Conservation (phyloP, 2,797 vertebrate genomes). For the Hirundo rustica region DNA sequence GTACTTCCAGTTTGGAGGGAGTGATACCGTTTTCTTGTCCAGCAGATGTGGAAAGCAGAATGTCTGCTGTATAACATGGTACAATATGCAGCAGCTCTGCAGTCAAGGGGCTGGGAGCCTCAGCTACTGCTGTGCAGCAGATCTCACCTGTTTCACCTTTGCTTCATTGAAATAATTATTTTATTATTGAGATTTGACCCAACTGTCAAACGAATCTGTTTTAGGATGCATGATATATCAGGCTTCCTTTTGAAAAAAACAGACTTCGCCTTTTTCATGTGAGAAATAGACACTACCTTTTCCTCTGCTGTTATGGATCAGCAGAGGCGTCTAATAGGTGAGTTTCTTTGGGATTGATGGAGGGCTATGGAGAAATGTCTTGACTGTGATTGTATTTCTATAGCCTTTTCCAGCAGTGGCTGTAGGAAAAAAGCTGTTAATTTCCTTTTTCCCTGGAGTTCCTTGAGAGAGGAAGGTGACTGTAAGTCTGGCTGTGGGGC, state of each 20-base stretch:
- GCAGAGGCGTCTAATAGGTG: neutral
- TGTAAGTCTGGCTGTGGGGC: neutral
- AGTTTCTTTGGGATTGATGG: neutral
- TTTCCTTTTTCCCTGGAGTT: neutral
- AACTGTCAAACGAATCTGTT: neutral
- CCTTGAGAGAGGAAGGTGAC: neutral
- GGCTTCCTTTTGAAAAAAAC: neutral
- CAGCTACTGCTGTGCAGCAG: neutral
- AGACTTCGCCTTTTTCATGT: neutral
- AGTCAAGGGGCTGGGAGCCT: neutral
- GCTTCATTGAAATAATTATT: neutral
- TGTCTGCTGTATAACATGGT: neutral
- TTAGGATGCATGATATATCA: neutral
- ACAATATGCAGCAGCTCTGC: neutral
- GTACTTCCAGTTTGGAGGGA: neutral
- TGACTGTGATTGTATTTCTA: rapidly evolving
- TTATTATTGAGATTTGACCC: neutral
- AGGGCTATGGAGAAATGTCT: neutral
- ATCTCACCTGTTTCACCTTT: neutral
- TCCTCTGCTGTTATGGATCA: neutral
- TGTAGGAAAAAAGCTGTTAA: neutral
- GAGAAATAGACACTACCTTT: neutral
- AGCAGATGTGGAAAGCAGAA: neutral
- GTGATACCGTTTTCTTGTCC: neutral
- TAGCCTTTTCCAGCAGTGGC: neutral